Conservation (phyloP, 2,113 vertebrate species). For the Chlamydotis undulata region DNA sequence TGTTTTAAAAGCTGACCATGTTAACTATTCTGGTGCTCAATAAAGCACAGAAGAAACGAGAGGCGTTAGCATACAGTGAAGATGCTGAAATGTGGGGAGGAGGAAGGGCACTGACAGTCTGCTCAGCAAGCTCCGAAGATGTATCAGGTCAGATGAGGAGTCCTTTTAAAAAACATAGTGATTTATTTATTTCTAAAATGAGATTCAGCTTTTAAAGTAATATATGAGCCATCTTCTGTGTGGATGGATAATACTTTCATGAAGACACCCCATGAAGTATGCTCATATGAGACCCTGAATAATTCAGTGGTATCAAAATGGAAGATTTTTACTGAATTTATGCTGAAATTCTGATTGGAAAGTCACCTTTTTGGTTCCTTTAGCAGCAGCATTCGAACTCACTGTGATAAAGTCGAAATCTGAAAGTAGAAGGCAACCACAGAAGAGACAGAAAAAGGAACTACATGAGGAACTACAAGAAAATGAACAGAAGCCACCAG, state of each 20-base stretch:
- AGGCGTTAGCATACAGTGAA: not conserved
- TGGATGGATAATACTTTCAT: not conserved
- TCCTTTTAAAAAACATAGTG: not conserved
- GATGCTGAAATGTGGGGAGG: not conserved
- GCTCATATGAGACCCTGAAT: not conserved
- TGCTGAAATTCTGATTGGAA: not conserved
- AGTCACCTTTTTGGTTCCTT: not conserved
- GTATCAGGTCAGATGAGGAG: not conserved
- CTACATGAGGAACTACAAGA: not conserved
- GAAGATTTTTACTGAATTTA: not conserved
- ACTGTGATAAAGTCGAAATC: not conserved
- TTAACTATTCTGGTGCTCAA: not conserved
- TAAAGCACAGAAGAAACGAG: not conserved
- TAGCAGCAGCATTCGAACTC: not conserved
- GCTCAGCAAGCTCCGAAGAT: not conserved
- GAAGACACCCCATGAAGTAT: not conserved
- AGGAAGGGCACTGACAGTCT: not conserved
- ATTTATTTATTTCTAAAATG: not conserved
- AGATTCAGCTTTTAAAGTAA: not conserved
- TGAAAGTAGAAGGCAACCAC: not conserved
- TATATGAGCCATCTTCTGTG: not conserved
- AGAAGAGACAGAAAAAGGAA: not conserved
- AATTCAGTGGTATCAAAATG: not conserved
- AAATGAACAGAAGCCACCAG: not conserved
- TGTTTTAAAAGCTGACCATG: not conserved